Evolutionary conservation across 1,140 invertebrate species (phyloP).

Genomic region (Littorina saxatilis): DNA sequence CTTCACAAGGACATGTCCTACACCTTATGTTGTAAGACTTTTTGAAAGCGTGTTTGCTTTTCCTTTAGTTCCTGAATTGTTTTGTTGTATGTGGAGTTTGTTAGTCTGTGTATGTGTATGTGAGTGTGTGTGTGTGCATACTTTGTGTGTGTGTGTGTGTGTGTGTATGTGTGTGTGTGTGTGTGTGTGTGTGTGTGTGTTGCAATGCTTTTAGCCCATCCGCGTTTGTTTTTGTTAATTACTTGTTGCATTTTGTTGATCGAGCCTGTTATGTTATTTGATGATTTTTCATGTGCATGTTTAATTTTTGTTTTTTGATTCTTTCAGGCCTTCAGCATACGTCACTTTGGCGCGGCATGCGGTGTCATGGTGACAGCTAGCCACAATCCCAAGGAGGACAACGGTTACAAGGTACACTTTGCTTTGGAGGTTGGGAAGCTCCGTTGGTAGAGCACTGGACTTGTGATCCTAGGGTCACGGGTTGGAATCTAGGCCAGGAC

Average conservation of each 20-base stretch:
- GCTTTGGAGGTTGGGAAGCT: no score
- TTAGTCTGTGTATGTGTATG: no score
- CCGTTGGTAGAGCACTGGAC: no score
- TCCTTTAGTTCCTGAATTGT: no score
- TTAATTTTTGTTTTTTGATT: conserved; percentile 33
- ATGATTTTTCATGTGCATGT: no score
- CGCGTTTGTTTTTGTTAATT: neutral
- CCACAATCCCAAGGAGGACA: conserved; percentile 99
- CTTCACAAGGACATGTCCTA: conserved; percentile 89
- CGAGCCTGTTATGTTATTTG: no score
- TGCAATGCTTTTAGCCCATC: neutral
- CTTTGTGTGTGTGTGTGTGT: no score
- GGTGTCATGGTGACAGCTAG: conserved; percentile 99
- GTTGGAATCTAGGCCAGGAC: no score
- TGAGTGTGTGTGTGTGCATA: neutral
- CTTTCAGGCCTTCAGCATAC: conserved; percentile 84
- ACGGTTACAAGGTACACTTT: conserved; percentile 94
- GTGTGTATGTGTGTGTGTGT: no score
- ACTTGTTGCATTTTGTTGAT: neutral
- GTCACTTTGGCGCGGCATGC: conserved; percentile 80
- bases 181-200: neutral
- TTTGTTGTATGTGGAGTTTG: no score
- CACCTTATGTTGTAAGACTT: conserved; percentile 87
- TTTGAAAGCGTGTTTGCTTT: neutral
- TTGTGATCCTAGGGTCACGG: no score